phyloP scores from a whole-genome alignment of 2,113 vertebrate genomes.

The Sula dactylatra region DNA sequence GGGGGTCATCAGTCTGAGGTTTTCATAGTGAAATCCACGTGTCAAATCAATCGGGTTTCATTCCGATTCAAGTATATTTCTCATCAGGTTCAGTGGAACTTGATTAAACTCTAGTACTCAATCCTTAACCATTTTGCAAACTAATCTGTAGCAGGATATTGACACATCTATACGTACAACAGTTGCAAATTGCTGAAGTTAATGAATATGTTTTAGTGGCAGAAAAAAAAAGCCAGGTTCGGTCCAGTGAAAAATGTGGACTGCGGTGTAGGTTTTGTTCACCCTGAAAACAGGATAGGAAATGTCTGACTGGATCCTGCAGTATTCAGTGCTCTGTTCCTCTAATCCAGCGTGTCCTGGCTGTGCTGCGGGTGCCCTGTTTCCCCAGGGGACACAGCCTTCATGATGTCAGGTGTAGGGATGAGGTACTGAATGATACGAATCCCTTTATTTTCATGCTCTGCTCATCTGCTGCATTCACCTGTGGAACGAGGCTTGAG shows the following conservation, averaged over 20 bases:
- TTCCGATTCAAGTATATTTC: neutral
- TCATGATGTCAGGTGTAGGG: fast-evolving
- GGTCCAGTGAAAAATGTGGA: neutral
- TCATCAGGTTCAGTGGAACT: neutral
- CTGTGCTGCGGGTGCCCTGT: fast-evolving
- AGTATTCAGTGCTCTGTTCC: fast-evolving
- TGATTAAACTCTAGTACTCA: neutral
- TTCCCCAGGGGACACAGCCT: fast-evolving
- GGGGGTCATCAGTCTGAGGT: neutral
- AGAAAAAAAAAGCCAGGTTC: neutral
- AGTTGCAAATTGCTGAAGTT: neutral
- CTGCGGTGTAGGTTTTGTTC: neutral
- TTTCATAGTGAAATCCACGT: neutral
- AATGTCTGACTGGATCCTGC: too few species aligned
- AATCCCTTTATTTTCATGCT: neutral
- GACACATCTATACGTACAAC: neutral
- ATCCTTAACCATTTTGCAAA: neutral
- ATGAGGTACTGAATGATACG: too few species aligned
- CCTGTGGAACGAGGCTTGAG: neutral
- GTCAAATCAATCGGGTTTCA: neutral
- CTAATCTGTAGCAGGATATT: neutral
- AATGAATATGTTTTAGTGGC: neutral
- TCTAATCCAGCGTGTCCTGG: fast-evolving
- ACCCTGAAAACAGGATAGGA: neutral
- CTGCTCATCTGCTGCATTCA: neutral